Evolutionary conservation across 2,797 vertebrate genomes (phyloP), one percentile per base, ranked within the genome.

Genomic region (Helarctos malayanus): DNA sequence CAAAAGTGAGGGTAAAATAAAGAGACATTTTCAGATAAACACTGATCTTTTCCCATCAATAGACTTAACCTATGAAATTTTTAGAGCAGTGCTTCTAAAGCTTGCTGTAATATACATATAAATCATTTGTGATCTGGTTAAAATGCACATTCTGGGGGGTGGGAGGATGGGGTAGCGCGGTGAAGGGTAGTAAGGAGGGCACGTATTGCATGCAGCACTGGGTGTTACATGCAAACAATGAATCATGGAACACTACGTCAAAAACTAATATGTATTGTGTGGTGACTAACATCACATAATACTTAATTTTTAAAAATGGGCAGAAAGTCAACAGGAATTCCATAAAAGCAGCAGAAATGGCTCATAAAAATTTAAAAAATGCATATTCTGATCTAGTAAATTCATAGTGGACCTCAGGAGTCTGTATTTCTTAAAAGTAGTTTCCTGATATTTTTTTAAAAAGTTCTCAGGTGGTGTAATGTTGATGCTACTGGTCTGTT

Each of bases 21-120:
- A 76, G 84, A 76, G 59, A 92, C 19, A 80, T 57, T 93, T 87
- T 80, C n/a, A 87, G 92, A 87, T 69, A 80, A 93, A 80, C 25
- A 32, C 5, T 59, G 61, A 45, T 38, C 2, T 76, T 92, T 87
- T 59, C 52, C 41, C 35, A 69, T 47, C 38, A 71, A 49, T n/a
- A 69, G 32, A 79, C 12, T n/a, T 56, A 78, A 25, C 19, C 49
- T 68, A 78, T 45, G 59, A 65, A 75, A 76, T 65, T 76, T 75
- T 85, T 11, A 65, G 84, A 76, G 71, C 29, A 65, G 35, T 76
- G 10, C 47, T 92, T 65, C 29, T 65, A 76, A 65, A 85, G 27
- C 35, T 76, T 85, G 57, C 57, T 65, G 52, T 92, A 85, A 45
- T 27, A 1, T 54, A 27, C 19, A 76, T 85, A 9, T 45, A 38